Conservation (phyloP, 2,113 vertebrate genomes). For the Chaetura pelagica region DNA sequence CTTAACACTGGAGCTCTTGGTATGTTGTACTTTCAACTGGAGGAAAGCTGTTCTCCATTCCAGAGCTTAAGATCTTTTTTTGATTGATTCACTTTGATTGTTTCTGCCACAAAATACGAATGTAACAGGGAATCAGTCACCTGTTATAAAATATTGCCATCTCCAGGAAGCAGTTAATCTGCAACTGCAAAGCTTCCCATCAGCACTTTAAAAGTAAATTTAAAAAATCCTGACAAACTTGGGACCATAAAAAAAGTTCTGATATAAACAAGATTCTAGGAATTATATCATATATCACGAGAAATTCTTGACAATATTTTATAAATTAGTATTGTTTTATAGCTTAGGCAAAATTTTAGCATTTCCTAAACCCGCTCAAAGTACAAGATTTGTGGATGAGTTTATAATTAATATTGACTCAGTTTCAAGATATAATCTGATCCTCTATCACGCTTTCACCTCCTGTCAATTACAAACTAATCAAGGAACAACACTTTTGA, state of each 20-base stretch:
- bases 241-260: not conserved
- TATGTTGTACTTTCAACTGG: not conserved
- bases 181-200: not conserved
- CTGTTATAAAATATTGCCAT: slow-evolving; percentile 48
- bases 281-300: not conserved
- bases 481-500: not conserved
- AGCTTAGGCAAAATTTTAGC: not conserved
- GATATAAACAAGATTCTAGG: not conserved
- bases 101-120: not conserved
- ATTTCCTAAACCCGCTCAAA: not conserved
- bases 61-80: not conserved
- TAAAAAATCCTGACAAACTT: not conserved
- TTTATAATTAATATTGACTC: not conserved
- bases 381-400: not conserved
- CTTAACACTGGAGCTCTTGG: not conserved
- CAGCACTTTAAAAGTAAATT: not conserved
- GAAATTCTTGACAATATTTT: not conserved
- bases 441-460: not conserved
- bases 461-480: not conserved
- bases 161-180: slow-evolving; percentile 43
- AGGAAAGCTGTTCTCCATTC: not conserved
- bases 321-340: not conserved
- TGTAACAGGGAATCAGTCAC: not conserved
- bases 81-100: not conserved
- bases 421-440: not conserved